phyloP scores from a whole-genome alignment of 2,113 vertebrate species.

The Chascanopsetta lugubris region DNA sequence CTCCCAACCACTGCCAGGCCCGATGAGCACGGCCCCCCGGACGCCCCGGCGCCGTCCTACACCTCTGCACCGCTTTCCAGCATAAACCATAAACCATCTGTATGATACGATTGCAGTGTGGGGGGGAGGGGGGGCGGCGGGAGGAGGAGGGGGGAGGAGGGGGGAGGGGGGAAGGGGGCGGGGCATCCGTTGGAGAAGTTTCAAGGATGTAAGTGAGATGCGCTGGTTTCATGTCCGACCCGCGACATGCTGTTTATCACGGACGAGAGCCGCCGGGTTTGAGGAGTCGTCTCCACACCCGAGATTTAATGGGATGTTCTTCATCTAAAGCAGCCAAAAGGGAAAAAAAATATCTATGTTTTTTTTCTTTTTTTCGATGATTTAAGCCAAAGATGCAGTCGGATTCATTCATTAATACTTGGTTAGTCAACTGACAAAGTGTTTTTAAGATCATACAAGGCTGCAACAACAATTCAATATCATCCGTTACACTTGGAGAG shows the following conservation, averaged over 20 bases:
- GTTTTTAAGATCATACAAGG: not conserved
- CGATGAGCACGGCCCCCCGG: slow-evolving; percentile 41
- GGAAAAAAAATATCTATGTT: not conserved
- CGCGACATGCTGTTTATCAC: slow-evolving; percentile 44
- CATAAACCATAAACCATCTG: slow-evolving; percentile 72
- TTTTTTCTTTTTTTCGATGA: too few relatives aligned
- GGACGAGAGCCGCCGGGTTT: slow-evolving; percentile 11
- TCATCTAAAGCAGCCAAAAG: slow-evolving; percentile 23
- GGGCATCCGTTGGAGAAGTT: slow-evolving; percentile 53
- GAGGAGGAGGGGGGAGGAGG: too few relatives aligned
- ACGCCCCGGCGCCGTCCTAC: slow-evolving; percentile 50
- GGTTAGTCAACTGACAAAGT: not conserved
- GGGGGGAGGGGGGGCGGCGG: too few relatives aligned
- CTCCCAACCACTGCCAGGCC: slow-evolving; percentile 63
- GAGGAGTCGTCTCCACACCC: not conserved
- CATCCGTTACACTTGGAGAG: too few relatives aligned
- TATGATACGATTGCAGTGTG: too few relatives aligned
- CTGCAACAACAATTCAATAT: slow-evolving; percentile 14
- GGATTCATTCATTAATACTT: too few relatives aligned
- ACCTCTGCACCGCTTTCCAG: slow-evolving; percentile 63
- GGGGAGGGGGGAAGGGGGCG: too few relatives aligned
- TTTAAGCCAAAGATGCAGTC: too few relatives aligned
- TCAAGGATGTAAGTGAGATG: slow-evolving; percentile 61
- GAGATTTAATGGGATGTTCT: slow-evolving; percentile 1
- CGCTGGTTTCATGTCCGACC: slow-evolving; percentile 56